Evolutionary conservation across 2,797 vertebrate species (phyloP).

Genomic region (Intellagama lesueurii): DNA sequence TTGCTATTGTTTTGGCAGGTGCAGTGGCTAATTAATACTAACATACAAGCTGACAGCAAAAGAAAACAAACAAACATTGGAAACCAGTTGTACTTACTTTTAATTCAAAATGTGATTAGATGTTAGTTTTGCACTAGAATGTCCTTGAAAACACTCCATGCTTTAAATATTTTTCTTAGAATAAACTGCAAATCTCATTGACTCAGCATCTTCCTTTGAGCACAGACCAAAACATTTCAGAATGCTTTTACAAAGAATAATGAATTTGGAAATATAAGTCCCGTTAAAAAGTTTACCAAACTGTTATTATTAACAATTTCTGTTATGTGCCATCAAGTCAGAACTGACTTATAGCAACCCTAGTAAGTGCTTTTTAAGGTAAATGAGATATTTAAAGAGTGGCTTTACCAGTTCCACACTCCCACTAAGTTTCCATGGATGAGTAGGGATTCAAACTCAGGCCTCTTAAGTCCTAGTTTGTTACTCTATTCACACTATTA

Average conservation of each 20-base stretch:
- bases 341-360: no score
- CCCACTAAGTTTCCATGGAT: no score
- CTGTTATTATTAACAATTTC: neutral
- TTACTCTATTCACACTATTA: no score
- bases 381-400: no score
- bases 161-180: neutral
- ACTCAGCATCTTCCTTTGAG: neutral
- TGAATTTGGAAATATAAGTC: neutral
- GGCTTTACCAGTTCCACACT: no score
- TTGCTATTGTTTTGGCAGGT: neutral
- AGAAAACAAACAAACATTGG: neutral
- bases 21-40: slow-evolving; percentile 4
- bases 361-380: no score
- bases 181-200: neutral
- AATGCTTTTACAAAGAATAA: slow-evolving; percentile 11
- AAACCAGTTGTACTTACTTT: neutral
- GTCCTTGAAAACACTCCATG: neutral
- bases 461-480: no score
- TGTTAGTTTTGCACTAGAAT: neutral
- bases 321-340: no score
- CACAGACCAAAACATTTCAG: neutral
- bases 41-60: neutral
- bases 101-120: neutral
- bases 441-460: no score
- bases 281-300: neutral